A percentile compares a stretch with the other conserved stretches of the same genome.
phyloP scores from a whole-genome alignment of 2,113 vertebrate species.

The Mobula hypostoma region DNA sequence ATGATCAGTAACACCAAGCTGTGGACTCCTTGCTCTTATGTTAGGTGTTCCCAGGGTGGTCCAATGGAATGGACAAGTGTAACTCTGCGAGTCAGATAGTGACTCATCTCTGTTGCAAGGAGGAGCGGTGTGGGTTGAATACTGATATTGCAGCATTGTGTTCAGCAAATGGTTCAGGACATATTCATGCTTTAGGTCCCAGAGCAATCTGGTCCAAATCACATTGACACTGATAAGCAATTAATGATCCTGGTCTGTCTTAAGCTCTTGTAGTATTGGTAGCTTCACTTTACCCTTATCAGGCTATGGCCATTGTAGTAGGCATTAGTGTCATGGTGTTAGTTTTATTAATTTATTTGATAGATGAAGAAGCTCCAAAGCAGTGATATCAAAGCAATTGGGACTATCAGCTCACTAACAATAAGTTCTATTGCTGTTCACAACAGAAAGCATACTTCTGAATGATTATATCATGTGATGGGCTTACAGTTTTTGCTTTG shows the following conservation, averaged over 20 bases:
- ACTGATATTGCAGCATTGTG: neutral
- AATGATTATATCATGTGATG: neutral
- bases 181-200: neutral
- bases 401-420: neutral
- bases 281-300: neutral
- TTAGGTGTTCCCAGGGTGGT: neutral
- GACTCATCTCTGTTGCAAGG: neutral
- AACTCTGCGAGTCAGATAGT: neutral
- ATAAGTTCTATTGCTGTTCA: neutral
- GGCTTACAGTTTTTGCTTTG: neutral
- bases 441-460: slow-evolving; percentile 3
- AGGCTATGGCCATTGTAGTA: neutral
- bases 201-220: neutral
- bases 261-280: neutral
- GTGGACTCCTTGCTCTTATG: too few species aligned
- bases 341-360: neutral
- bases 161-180: neutral
- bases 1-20: too few species aligned
- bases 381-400: neutral
- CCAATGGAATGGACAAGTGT: neutral
- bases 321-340: neutral
- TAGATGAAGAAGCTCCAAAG: neutral
- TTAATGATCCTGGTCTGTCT: neutral
- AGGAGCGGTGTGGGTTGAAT: neutral
- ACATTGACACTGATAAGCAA: neutral